These are phyloP conservation scores for Argynnis bischoffii DNA, from an alignment of 2,888 invertebrate genomes.

Conservation along the genomic window DNA sequence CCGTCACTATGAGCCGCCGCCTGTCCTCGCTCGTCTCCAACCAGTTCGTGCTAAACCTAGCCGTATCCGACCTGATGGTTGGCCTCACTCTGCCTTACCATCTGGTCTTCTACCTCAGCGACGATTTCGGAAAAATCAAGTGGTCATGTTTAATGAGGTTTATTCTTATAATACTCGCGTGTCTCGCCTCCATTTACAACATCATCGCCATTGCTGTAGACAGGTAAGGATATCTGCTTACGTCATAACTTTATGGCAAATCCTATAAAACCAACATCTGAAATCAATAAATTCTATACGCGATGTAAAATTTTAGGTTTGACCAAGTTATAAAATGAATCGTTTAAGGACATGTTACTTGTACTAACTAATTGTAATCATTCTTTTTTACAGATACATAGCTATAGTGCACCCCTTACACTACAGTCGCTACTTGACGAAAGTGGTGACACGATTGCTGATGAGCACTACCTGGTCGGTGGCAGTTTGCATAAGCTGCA, in stretches of 20 bases:
- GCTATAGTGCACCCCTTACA: constrained; percentile 91
- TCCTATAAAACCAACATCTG: constrained; percentile 1
- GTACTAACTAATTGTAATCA: neutral
- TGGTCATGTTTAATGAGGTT: constrained; percentile 87
- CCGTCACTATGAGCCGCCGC: constrained; percentile 86
- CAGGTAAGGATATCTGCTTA: constrained; percentile 63
- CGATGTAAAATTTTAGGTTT: constrained; percentile 4
- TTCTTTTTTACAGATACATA: constrained; percentile 81
- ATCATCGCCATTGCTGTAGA: constrained; percentile 90
- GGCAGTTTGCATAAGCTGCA: constrained; percentile 85
- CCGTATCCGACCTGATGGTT: constrained; percentile 90
- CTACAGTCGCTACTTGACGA: constrained; percentile 89
- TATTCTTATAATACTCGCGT: constrained; percentile 88
- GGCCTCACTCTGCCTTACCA: constrained; percentile 90
- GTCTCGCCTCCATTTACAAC: constrained; percentile 90
- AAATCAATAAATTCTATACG: constrained; percentile 16
- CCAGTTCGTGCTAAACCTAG: constrained; percentile 90
- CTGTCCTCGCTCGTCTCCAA: constrained; percentile 88
- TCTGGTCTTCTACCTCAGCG: constrained; percentile 87
- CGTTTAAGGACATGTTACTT: constrained; percentile 7
- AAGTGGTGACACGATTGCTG: constrained; percentile 83
- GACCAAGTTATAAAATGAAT: neutral
- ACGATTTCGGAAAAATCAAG: constrained; percentile 82
- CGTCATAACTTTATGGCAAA: constrained; percentile 12
- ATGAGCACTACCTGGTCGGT: constrained; percentile 86